A percentile compares a stretch with the other conserved stretches of the same genome.
phyloP scores from a whole-genome alignment of 2,888 invertebrate species.

The Siphlonurus alternatus region DNA sequence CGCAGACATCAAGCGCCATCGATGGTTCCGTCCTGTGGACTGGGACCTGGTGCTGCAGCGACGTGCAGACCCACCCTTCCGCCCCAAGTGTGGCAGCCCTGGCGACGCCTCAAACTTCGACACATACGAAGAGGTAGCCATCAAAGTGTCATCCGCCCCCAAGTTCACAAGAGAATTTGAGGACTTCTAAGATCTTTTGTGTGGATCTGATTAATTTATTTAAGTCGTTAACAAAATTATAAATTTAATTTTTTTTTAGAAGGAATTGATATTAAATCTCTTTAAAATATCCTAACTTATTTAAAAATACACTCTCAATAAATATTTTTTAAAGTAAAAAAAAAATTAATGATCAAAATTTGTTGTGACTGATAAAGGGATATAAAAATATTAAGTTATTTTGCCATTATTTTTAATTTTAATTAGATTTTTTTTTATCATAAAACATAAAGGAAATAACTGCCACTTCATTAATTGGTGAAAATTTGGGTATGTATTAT shows the following conservation, averaged over 20 bases:
- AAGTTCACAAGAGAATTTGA: conserved; percentile 44
- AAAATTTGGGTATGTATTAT: too few species aligned
- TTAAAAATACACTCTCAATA: too few species aligned
- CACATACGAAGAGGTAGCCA: conserved; percentile 36
- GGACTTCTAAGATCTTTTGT: conserved; percentile 46
- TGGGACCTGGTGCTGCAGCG: conserved; percentile 72
- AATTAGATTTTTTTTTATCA: too few species aligned
- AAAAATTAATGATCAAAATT: too few species aligned
- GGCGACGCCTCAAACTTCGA: conserved; percentile 60
- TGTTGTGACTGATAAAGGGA: too few species aligned
- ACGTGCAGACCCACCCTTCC: conserved; percentile 42
- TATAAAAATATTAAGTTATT: too few species aligned
- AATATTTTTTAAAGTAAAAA: too few species aligned
- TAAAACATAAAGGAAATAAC: too few species aligned
- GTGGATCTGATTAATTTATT: not conserved
- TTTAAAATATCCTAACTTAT: too few species aligned
- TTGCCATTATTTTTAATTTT: too few species aligned
- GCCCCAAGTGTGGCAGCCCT: conserved; percentile 34
- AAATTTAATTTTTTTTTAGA: not conserved
- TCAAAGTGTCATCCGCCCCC: conserved; percentile 33
- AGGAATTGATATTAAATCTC: too few species aligned
- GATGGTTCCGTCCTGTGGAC: conserved; percentile 67
- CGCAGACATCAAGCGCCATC: conserved; percentile 74
- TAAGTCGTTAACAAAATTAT: not conserved
- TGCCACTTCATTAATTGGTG: too few species aligned